Base-by-base conservation (phyloP, 64 coral and sea anemone genomes). In the Platygyra sinensis region DNA sequence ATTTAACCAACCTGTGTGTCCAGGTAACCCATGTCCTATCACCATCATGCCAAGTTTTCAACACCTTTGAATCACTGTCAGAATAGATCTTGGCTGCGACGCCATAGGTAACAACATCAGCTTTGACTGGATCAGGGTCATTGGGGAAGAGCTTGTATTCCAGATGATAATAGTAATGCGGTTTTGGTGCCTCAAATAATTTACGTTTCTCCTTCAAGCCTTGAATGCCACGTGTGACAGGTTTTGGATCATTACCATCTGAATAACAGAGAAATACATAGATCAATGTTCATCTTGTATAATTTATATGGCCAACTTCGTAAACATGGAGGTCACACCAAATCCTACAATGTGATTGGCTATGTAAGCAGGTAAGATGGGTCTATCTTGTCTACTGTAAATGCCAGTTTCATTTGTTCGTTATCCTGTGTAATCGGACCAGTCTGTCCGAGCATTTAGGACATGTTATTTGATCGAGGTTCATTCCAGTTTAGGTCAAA, bases 31-130 rank as follows among this genome's bases (percentile, higher is more conserved):
- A 98, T 10, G 84, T 93, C 74, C 91, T 95, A 15, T 82, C 88
- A 1, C 88, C 96, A 38, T 95, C 93, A 85, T 71, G 87, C 96
- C 96, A 98, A 9, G 96, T 98, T 62, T 91, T 98, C 62, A 98
- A 52, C 30, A 98, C 89, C 80, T 98, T 98, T 11, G 96, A 98
- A 65, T 98, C 96, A 75, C 57, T 95, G 50, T 98, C 96, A 69
- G 90, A 91, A 57, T 98, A 98, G 72, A 98, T 95, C 64, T 98
- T 98, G 24, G 96, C 96, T 25, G 96, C 96, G 8, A 98, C 91
- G 62, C 96, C 96, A 93, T 98, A 98, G 5, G 94, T 98, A 5
- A 98, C 96, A 33, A 98, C 83, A 88, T 98, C 96, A 67, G 90
- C 90, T 76, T 98, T 98, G 18, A 98, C 76, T 52, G 94, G 75